phyloP scores from a whole-genome alignment of 2,888 invertebrate genomes.

The Hofmannophila pseudospretella region DNA sequence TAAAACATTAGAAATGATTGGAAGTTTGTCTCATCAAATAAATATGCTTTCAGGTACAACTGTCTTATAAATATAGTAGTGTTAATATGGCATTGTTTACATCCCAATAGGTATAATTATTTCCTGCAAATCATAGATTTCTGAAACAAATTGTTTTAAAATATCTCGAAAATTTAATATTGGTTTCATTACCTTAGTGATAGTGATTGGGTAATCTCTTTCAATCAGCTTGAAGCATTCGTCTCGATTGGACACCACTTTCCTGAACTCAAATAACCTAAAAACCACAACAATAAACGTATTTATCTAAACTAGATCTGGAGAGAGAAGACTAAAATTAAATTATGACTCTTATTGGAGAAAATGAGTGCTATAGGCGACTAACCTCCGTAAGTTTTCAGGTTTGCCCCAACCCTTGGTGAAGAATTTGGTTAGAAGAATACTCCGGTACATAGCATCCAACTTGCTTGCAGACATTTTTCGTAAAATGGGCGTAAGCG shows the following conservation, averaged over 20 bases:
- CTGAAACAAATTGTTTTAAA: too few relatives aligned
- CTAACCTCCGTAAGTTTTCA: conserved; percentile 89
- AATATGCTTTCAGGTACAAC: too few relatives aligned
- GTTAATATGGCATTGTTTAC: too few relatives aligned
- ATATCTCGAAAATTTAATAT: too few relatives aligned
- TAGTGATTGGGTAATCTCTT: conserved; percentile 89
- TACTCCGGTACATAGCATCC: conserved; percentile 90
- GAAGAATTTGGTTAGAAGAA: conserved; percentile 94
- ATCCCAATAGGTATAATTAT: too few relatives aligned
- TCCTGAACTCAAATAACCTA: conserved; percentile 94
- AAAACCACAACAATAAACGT: conserved; percentile 28
- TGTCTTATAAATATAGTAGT: too few relatives aligned
- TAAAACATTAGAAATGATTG: too few relatives aligned
- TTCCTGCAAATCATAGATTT: too few relatives aligned
- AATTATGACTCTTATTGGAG: too few relatives aligned
- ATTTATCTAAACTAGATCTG: neutral
- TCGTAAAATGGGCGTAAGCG: conserved; percentile 6
- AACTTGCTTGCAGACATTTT: conserved; percentile 80
- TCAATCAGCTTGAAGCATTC: conserved; percentile 89
- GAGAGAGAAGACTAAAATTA: too few relatives aligned
- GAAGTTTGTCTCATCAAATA: too few relatives aligned
- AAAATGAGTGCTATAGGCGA: neutral
- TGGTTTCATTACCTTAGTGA: conserved; percentile 83
- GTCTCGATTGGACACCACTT: conserved; percentile 89
- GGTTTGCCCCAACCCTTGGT: conserved; percentile 98